Evolutionary conservation across 2,797 vertebrate genomes (phyloP), one percentile per base, ranked within the genome.

Genomic region (Eulemur albifrons): DNA sequence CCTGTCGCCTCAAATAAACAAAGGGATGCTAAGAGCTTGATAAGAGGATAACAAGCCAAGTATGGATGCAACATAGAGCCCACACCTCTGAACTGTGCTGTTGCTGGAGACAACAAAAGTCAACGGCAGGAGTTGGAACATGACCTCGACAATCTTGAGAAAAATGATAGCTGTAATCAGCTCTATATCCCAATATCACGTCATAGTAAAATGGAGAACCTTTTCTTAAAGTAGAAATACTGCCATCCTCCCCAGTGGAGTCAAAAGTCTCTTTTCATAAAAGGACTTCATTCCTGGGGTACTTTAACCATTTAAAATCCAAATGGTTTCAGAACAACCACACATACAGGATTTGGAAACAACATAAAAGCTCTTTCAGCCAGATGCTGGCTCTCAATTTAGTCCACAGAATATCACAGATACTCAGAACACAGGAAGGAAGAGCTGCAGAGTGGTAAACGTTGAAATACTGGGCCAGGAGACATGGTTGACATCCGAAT

Each of bases 1-100:
- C 98, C 98, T 98, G 98, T 98, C 98, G 98, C 93, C 98, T 98
- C 98, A 98, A 98, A 99, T 99, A 99, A 99, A 99, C 99, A 98
- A 99, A 99, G 98, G 98, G 98, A 99, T 98, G 98, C 98, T 98
- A 98, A 99, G 98, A 98, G 98, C 98, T 97, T 98, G 99, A 98
- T 98, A 98, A 98, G 98, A 98, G 97, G 99, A 98, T 98, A 98
- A 99, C 98, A 96, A 98, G 98, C 97, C 97, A 98, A 98, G 97
- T 98, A 97, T 77, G 96, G 98, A 98, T 97, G 94, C 93, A 94
- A 96, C 97, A 95, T 84, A 97, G 97, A 98, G 94, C 97, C 94
- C 79, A 81, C 45, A 96, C 91, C 96, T 97, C 97, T 82, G 90
- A 90, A 97, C 79, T 52, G 76, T 40, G 93, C 11, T 65, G 81